Conservation (phyloP, 1,140 invertebrate genomes). For the Hylaeus anthracinus region DNA sequence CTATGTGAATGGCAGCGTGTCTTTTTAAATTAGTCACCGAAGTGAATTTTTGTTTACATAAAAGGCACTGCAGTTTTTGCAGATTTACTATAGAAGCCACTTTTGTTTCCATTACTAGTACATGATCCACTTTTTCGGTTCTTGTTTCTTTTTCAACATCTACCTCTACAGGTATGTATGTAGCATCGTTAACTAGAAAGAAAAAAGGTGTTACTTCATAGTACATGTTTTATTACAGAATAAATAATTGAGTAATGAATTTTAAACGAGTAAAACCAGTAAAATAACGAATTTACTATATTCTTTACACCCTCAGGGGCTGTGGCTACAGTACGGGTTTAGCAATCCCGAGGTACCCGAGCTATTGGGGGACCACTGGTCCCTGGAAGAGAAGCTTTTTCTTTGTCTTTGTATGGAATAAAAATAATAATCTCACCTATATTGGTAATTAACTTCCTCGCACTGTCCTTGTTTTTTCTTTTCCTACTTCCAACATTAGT, state of each 20-base stretch:
- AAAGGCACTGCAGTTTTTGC: constrained; percentile 70
- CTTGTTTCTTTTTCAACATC: neutral
- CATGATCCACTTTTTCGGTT: constrained; percentile 15
- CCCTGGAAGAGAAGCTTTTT: too few species aligned
- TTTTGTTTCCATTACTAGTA: constrained; percentile 51
- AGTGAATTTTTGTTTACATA: constrained; percentile 73
- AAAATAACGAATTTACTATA: neutral
- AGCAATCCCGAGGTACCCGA: too few species aligned
- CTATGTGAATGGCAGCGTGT: constrained; percentile 78
- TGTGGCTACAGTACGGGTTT: too few species aligned
- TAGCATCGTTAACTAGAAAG: neutral
- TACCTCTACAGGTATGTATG: too few species aligned
- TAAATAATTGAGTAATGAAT: neutral
- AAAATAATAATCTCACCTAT: constrained; percentile 19
- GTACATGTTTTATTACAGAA: neutral
- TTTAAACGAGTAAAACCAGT: neutral
- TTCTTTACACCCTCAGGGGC: too few species aligned
- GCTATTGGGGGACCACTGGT: too few species aligned
- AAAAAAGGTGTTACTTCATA: neutral
- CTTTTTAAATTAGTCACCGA: constrained; percentile 70
- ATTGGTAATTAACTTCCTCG: neutral
- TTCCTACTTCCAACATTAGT: constrained; percentile 42
- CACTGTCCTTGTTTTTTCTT: constrained; percentile 15
- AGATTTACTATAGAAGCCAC: constrained; percentile 61
- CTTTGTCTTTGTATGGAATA: neutral